These are phyloP conservation scores for Porites divaricata DNA, from an alignment of 92 coral and sea anemone species.

Conservation along the genomic window DNA sequence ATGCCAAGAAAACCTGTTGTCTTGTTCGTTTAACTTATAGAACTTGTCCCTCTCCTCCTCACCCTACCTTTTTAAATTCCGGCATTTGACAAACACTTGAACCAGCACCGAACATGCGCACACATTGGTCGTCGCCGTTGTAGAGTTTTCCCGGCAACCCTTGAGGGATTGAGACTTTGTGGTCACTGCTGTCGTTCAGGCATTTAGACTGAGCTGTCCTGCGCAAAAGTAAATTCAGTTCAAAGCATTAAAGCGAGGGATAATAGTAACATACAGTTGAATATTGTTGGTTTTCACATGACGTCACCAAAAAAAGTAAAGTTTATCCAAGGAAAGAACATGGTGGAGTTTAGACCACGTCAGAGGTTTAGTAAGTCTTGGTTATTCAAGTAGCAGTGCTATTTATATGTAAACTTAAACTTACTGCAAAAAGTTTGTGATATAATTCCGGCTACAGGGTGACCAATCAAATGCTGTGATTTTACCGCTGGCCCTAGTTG, in stretches of 20 bases:
- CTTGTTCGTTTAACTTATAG: too few relatives aligned
- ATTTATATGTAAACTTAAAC: neutral
- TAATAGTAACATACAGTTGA: too few relatives aligned
- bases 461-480: slow-evolving; percentile 78
- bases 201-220: slow-evolving; percentile 36
- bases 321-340: too few relatives aligned
- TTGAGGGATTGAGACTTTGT: slow-evolving; percentile 8
- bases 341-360: too few relatives aligned
- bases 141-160: slow-evolving; percentile 32
- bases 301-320: too few relatives aligned
- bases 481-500: slow-evolving; percentile 72
- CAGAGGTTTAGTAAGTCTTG: too few relatives aligned
- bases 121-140: slow-evolving; percentile 42
- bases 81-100: slow-evolving; percentile 32
- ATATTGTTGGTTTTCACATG: too few relatives aligned
- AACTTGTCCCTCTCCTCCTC: too few relatives aligned
- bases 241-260: too few relatives aligned
- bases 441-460: slow-evolving; percentile 62
- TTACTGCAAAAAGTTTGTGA: slow-evolving; percentile 59
- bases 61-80: slow-evolving; percentile 23
- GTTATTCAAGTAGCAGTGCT: too few relatives aligned
- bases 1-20: too few relatives aligned
- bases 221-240: neutral
- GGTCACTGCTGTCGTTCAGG: slow-evolving; percentile 16
- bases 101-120: slow-evolving; percentile 51